Evolutionary conservation across 2,888 invertebrate genomes (phyloP).

Genomic region (Tholera decimalis): DNA sequence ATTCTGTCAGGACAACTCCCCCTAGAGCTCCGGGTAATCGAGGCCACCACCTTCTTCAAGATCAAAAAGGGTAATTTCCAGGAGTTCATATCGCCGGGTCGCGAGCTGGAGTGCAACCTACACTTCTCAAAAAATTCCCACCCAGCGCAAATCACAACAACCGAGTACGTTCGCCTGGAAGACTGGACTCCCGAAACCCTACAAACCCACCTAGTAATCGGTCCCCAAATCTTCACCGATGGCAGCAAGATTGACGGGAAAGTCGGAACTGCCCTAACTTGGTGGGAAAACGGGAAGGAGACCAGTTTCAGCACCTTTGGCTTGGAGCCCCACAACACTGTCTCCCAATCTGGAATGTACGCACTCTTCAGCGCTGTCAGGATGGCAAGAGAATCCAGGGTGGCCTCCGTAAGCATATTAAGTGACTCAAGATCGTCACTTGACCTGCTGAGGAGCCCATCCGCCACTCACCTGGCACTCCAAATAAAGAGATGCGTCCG

Average conservation of each 20-base stretch:
- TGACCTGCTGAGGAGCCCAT: too few species aligned
- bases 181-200: background rate
- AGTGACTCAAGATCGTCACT: too few species aligned
- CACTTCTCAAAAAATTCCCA: background rate
- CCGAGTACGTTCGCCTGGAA: background rate
- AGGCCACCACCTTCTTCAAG: background rate
- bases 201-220: background rate
- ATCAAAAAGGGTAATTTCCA: background rate
- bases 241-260: conserved; percentile 4
- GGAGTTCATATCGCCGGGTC: background rate
- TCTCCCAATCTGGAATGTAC: too few species aligned
- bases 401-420: too few species aligned
- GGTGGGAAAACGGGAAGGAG: conserved; percentile 3
- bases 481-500: too few species aligned
- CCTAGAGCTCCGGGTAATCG: background rate
- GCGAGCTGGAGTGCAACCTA: background rate
- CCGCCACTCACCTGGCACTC: too few species aligned
- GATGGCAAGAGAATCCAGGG: too few species aligned
- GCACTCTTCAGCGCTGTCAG: too few species aligned
- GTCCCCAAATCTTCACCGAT: conserved; percentile 5
- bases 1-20: conserved; percentile 11
- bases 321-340: too few species aligned
- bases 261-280: conserved; percentile 1
- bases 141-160: conserved; percentile 1
- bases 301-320: background rate